Evolutionary conservation across 2,888 invertebrate genomes (phyloP), one percentile per base, ranked within the genome.

Genomic region (Brenthis hecate): DNA sequence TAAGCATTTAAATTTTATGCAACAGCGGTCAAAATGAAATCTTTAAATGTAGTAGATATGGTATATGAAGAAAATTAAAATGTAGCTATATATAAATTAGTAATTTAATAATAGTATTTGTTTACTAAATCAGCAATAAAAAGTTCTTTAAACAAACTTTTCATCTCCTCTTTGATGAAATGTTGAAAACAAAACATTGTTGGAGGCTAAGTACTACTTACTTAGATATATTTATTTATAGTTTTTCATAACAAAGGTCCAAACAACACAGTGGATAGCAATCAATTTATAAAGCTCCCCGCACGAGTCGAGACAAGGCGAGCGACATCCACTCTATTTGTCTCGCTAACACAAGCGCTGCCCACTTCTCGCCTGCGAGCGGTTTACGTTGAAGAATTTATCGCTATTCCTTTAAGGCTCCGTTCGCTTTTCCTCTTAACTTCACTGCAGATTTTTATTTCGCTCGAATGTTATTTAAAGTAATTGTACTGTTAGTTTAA

Each of bases 351-450:
- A 84, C 86, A 81, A 85, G 85, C 85, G 82, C 85, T 84, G 85
- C 82, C 87, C 87, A 87, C 87, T 87, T 87, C 85, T 81, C 83
- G 85, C 82, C 83, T 84, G 83, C 82, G 78, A 78, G 79, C 83
- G 82, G 86, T 87, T 89, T 86, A 83, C 83, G 81, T 81, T 84
- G 84, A 85, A 83, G 85, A 86, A 88, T 88, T 87, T 86, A 87
- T 86, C 85, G 83, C 84, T 82, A 84, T 85, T 81, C 70, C 82
- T 81, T 80, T 78, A 83, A 80, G 78, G 82, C 78, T 80, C 78
- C 73, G 74, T 73, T 74, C 76, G 72, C 71, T 74, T 76, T 76
- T 72, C 79, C 77, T 82, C 78, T 76, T 76, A 76, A 79, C 66
- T 68, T 63, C 48, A 67, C 68, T 66, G 68, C 75, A 80, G 81